Percentiles rank a stretch among this genome's conserved stretches.
Evolutionary conservation across 1,140 invertebrate genomes (phyloP).

Genomic region (Sminthurinus signatus): DNA sequence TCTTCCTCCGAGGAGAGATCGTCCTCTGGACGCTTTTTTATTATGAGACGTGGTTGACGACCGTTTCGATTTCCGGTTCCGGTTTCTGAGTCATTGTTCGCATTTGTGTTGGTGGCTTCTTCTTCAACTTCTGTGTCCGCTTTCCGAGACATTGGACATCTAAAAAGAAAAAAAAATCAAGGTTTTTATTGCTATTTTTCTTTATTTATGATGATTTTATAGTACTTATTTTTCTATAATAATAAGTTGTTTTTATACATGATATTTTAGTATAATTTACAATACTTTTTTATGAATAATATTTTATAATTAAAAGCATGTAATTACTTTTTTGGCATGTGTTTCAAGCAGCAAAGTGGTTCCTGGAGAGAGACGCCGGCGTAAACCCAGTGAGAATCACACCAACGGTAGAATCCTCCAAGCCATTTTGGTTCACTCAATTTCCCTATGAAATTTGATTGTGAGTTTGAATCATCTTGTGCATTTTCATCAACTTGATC

Average conservation of each 20-base stretch:
- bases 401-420: slow-evolving; percentile 40
- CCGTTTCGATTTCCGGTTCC: slow-evolving; percentile 27
- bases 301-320: neutral
- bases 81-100: neutral
- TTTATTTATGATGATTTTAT: too few relatives aligned
- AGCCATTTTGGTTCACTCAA: slow-evolving; percentile 33
- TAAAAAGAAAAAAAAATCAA: slow-evolving; percentile 22
- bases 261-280: too few relatives aligned
- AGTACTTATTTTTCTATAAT: too few relatives aligned
- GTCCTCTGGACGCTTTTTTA: slow-evolving; percentile 35
- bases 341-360: slow-evolving; percentile 35
- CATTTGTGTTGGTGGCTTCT: neutral
- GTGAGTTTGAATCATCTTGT: neutral
- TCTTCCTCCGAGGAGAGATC: slow-evolving; percentile 31
- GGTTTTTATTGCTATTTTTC: too few relatives aligned
- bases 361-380: slow-evolving; percentile 37
- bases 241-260: too few relatives aligned
- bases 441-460: neutral
- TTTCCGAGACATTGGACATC: slow-evolving; percentile 22
- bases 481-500: slow-evolving; percentile 4
- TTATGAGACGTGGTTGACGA: slow-evolving; percentile 31
- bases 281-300: too few relatives aligned
- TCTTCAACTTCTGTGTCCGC: slow-evolving; percentile 8
- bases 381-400: slow-evolving; percentile 39
- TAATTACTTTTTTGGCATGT: slow-evolving; percentile 31